Conservation (phyloP, 2,113 vertebrate genomes). For the Talpa occidentalis region DNA sequence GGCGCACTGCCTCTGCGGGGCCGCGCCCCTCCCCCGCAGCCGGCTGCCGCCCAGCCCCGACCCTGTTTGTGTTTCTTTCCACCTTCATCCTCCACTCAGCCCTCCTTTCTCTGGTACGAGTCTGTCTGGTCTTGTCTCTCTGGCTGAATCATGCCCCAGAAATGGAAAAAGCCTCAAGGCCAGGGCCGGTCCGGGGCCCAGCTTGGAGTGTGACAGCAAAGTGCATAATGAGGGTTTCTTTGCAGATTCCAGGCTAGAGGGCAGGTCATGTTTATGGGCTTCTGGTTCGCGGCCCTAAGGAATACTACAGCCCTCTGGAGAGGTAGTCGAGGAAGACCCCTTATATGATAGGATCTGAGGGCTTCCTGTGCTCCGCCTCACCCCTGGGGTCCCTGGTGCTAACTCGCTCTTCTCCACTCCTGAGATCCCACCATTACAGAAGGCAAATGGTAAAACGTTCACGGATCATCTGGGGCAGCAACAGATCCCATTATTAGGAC, state of each 20-base stretch:
- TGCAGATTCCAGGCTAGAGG: neutral
- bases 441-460: neutral
- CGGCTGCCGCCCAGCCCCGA: neutral
- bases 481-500: neutral
- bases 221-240: neutral
- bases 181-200: slow-evolving; percentile 1
- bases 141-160: slow-evolving; percentile 67
- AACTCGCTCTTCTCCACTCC: neutral
- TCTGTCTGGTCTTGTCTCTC: slow-evolving; percentile 65
- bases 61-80: neutral
- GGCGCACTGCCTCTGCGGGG: too few relatives aligned
- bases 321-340: neutral
- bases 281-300: neutral
- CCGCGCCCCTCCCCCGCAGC: neutral
- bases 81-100: neutral
- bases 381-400: neutral
- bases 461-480: neutral
- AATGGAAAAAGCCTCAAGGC: slow-evolving; percentile 47
- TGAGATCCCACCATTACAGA: neutral
- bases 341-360: neutral
- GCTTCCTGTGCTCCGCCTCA: neutral
- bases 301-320: neutral
- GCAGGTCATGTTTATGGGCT: neutral
- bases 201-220: neutral
- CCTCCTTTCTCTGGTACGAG: neutral